A percentile compares a stretch with the other conserved stretches of the same genome.
phyloP scores from a whole-genome alignment of 1,140 invertebrate species.

The Drosophila quadrilineata region DNA sequence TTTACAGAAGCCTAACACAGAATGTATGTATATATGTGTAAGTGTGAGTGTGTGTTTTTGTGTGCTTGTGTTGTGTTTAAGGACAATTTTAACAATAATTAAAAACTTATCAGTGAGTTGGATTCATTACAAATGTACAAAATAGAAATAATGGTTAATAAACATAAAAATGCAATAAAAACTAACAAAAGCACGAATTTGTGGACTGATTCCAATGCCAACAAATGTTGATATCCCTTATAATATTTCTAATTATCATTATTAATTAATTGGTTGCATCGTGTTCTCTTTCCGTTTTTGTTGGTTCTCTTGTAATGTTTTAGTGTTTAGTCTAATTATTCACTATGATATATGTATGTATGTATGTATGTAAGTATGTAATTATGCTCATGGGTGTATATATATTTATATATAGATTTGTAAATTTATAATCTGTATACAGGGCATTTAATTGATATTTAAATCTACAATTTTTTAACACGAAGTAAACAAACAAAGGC shows the following conservation, averaged over 20 bases:
- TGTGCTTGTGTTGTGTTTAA: constrained; percentile 36
- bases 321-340: constrained; percentile 61
- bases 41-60: constrained; percentile 17
- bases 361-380: constrained; percentile 35
- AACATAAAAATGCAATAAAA: constrained; percentile 72
- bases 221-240: too few species aligned
- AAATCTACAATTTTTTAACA: constrained; percentile 74
- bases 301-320: constrained; percentile 19
- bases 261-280: too few species aligned
- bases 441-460: constrained; percentile 56
- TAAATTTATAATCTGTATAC: constrained; percentile 48
- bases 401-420: constrained; percentile 48
- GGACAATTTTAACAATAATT: constrained; percentile 71
- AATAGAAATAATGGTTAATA: constrained; percentile 74
- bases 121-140: constrained; percentile 72
- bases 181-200: constrained; percentile 71
- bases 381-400: constrained; percentile 38
- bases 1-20: constrained; percentile 39
- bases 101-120: constrained; percentile 72
- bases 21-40: constrained; percentile 17
- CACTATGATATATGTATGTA: constrained; percentile 65
- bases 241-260: constrained; percentile 50
- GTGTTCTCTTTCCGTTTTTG: constrained; percentile 16
- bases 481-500: constrained; percentile 73
- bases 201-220: constrained; percentile 69